Evolutionary conservation across 2,888 invertebrate species (phyloP).

Genomic region (Orthosia gracilis): DNA sequence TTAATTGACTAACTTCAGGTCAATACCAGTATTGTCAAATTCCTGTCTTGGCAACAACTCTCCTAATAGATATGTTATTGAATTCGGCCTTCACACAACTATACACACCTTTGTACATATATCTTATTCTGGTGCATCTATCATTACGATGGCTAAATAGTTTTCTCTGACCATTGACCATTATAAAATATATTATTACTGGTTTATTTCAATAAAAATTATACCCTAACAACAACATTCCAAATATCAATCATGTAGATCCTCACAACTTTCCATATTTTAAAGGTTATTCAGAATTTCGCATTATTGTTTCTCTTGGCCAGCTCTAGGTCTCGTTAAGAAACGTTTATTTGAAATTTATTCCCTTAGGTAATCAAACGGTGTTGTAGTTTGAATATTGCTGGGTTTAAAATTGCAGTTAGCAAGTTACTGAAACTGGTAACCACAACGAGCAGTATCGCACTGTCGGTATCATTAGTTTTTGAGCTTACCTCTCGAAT

Average conservation of each 20-base stretch:
- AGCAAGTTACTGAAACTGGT: conserved; percentile 18
- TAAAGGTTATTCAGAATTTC: background rate
- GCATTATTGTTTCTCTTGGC: conserved; percentile 1
- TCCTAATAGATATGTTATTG: too few species aligned
- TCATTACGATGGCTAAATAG: too few species aligned
- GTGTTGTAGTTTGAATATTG: conserved; percentile 23
- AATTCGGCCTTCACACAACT: too few species aligned
- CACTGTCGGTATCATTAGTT: conserved; percentile 9
- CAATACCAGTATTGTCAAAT: too few species aligned
- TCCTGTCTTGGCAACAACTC: too few species aligned
- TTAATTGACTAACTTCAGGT: too few species aligned
- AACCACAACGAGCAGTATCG: conserved; percentile 14
- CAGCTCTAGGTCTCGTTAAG: background rate
- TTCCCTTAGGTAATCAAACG: conserved; percentile 1
- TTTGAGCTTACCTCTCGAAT: background rate
- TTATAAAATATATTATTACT: background rate
- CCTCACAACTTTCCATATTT: conserved; percentile 5
- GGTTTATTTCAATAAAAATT: background rate
- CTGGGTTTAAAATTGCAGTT: conserved; percentile 27
- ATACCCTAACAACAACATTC: background rate
- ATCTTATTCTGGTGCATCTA: too few species aligned
- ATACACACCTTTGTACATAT: too few species aligned
- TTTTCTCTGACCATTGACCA: too few species aligned
- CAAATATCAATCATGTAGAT: background rate
- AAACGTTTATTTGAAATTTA: conserved; percentile 22